These are phyloP conservation scores for Subanguina moxae DNA, from an alignment of 1,140 invertebrate species.

Conservation along the genomic window DNA sequence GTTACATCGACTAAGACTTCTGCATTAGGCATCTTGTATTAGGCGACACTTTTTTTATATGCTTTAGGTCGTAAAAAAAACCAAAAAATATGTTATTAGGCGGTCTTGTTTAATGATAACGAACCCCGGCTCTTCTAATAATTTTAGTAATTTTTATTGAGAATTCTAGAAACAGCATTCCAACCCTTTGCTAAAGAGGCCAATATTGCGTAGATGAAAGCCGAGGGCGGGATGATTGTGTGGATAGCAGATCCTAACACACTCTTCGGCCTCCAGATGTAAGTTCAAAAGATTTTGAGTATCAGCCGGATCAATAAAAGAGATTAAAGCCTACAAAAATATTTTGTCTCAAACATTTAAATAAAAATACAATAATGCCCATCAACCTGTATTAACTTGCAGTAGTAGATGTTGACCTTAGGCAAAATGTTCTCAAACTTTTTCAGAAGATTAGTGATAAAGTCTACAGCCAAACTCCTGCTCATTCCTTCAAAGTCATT, in stretches of 20 bases:
- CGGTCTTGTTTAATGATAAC: too few relatives aligned
- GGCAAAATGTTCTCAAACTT: slow-evolving; percentile 20
- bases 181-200: slow-evolving; percentile 27
- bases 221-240: slow-evolving; percentile 50
- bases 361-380: slow-evolving; percentile 20
- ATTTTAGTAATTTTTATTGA: too few relatives aligned
- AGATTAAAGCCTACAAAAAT: slow-evolving; percentile 38
- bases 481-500: slow-evolving; percentile 28
- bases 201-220: slow-evolving; percentile 51
- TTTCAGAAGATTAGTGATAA: slow-evolving; percentile 18
- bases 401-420: slow-evolving; percentile 35
- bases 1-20: too few relatives aligned
- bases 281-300: slow-evolving; percentile 22
- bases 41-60: too few relatives aligned
- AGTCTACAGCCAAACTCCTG: not conserved
- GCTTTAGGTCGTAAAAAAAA: too few relatives aligned
- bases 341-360: slow-evolving; percentile 14
- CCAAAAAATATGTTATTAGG: too few relatives aligned
- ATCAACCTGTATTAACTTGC: slow-evolving; percentile 43
- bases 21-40: too few relatives aligned
- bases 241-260: slow-evolving; percentile 48
- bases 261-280: slow-evolving; percentile 42
- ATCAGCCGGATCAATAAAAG: slow-evolving; percentile 36
- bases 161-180: too few relatives aligned
- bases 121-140: too few relatives aligned